phyloP scores from a whole-genome alignment of 2,888 invertebrate species.

The Drosophila stalkeri region DNA sequence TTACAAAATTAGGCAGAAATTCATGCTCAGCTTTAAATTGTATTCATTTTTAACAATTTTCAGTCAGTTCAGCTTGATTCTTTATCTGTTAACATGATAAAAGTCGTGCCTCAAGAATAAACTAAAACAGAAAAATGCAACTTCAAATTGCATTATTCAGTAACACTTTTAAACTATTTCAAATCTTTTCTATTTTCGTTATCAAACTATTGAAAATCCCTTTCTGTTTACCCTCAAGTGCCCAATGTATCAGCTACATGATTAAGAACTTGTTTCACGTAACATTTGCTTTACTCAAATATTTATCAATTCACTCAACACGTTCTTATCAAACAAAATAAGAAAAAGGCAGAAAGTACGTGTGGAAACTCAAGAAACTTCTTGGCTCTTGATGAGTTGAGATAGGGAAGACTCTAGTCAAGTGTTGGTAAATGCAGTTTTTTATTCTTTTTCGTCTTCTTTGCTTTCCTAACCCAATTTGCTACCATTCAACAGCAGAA shows the following conservation, averaged over 20 bases:
- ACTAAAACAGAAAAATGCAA: not conserved
- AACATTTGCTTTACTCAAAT: constrained; percentile 28
- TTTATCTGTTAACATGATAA: not conserved
- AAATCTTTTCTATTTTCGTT: not conserved
- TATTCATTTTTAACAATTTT: too few species aligned
- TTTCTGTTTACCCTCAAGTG: not conserved
- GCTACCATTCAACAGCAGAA: constrained; percentile 13
- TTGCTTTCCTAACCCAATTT: constrained; percentile 16
- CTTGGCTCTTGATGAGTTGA: constrained; percentile 42
- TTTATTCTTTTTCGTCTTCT: not conserved
- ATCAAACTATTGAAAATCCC: not conserved
- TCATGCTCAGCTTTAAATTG: too few species aligned
- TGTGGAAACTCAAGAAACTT: constrained; percentile 46
- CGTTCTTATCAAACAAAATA: constrained; percentile 46
- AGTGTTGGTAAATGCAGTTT: constrained; percentile 11
- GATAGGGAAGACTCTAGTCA: constrained; percentile 7
- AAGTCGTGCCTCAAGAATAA: not conserved
- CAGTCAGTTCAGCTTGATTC: not conserved
- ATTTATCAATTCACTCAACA: constrained; percentile 47
- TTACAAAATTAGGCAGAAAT: too few species aligned
- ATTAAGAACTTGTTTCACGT: constrained; percentile 21
- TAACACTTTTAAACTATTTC: not conserved
- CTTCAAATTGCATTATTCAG: not conserved
- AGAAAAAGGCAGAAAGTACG: constrained; percentile 36
- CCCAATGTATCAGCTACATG: constrained; percentile 8